Evolutionary conservation across 2,113 vertebrate genomes (phyloP).

Genomic region (Alligator sinensis): DNA sequence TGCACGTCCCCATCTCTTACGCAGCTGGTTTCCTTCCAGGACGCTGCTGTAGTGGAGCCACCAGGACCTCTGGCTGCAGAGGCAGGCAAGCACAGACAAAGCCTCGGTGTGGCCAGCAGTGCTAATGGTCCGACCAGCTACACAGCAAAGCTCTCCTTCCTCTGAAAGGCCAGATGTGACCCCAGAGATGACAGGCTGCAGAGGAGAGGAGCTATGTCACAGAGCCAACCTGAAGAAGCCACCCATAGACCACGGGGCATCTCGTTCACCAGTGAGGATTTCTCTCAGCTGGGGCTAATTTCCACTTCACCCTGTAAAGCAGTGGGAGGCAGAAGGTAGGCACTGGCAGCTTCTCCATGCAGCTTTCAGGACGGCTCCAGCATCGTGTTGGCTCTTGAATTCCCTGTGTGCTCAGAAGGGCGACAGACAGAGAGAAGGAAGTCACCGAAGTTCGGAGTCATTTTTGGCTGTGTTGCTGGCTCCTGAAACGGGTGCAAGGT

Average conservation of each 20-base stretch:
- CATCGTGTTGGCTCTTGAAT: neutral
- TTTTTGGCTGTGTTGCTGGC: neutral
- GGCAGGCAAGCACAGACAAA: no score
- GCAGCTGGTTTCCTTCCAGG: no score
- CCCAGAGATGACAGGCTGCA: no score
- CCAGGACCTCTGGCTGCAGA: no score
- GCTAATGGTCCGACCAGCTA: no score
- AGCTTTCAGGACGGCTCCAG: neutral
- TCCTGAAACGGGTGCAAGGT: conserved; percentile 4
- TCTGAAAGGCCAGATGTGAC: no score
- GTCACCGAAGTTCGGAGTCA: neutral
- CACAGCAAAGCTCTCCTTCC: no score
- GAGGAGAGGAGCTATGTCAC: no score
- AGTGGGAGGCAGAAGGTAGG: neutral
- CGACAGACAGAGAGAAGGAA: neutral
- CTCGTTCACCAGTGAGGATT: neutral
- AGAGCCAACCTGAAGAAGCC: no score
- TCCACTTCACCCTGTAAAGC: neutral
- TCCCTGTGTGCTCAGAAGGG: neutral
- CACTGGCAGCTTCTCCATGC: neutral
- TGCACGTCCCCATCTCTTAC: no score
- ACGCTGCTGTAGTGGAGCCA: no score
- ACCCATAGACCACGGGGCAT: neutral
- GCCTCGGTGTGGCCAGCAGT: no score
- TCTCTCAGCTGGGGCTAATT: neutral